Evolutionary conservation across 2,888 invertebrate genomes (phyloP).

Genomic region (Synanthedon tipuliformis): DNA sequence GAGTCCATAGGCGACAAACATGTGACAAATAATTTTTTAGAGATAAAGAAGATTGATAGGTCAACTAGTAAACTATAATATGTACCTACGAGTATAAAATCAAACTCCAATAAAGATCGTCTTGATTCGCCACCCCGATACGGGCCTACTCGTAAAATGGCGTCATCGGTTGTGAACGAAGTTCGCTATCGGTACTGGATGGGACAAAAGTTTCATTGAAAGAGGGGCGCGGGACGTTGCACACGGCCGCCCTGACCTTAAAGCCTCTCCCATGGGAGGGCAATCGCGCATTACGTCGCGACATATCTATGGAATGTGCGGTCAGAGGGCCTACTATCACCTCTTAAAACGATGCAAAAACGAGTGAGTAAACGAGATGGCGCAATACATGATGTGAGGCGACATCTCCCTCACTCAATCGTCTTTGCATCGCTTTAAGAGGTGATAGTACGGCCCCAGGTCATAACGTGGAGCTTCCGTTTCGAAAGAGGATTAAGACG

Average conservation of each 20-base stretch:
- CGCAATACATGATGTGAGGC: too few species aligned
- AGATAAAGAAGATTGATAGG: too few species aligned
- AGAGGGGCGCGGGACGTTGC: constrained; percentile 10
- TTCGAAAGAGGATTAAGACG: constrained; percentile 20
- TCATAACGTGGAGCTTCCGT: constrained; percentile 22
- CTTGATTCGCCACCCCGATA: constrained; percentile 29
- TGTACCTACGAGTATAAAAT: constrained; percentile 37
- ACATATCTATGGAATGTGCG: constrained; percentile 21
- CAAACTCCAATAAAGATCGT: constrained; percentile 29
- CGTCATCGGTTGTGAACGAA: constrained; percentile 24
- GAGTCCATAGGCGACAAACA: too few species aligned
- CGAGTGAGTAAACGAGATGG: too few species aligned
- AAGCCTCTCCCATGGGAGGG: constrained; percentile 29
- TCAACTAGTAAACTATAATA: too few species aligned
- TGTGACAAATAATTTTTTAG: too few species aligned
- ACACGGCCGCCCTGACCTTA: constrained; percentile 40
- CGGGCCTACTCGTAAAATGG: constrained; percentile 38
- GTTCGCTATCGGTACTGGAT: constrained; percentile 29
- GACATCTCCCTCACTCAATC: too few species aligned
- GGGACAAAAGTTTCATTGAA: constrained; percentile 34
- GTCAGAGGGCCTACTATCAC: too few species aligned
- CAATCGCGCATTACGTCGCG: constrained; percentile 37
- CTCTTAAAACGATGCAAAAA: too few species aligned
- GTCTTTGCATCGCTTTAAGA: too few species aligned
- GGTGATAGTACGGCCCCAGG: too few species aligned